Percentiles rank a stretch among this genome's conserved stretches.
These are phyloP conservation scores for Montipora foliosa DNA, from an alignment of 64 coral and sea anemone genomes.

Conservation along the genomic window DNA sequence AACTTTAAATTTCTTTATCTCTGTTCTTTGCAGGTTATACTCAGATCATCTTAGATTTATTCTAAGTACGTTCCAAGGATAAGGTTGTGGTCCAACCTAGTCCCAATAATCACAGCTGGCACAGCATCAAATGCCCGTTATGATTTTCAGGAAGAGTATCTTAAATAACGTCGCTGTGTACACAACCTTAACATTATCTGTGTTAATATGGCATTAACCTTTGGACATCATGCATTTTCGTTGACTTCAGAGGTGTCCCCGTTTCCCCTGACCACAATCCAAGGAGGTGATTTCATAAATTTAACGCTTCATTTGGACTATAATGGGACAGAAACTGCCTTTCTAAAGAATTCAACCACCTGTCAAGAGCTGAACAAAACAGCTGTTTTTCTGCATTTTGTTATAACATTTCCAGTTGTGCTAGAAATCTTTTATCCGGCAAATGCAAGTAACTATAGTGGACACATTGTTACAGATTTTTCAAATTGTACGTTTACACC, in stretches of 20 bases:
- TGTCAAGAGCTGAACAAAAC: slow-evolving; percentile 41
- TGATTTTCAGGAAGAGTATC: neutral
- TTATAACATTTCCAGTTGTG: slow-evolving; percentile 62
- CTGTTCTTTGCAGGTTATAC: neutral
- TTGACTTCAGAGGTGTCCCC: slow-evolving; percentile 14
- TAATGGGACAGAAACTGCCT: slow-evolving; percentile 37
- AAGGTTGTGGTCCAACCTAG: no score
- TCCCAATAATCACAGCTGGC: no score
- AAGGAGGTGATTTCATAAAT: slow-evolving; percentile 73
- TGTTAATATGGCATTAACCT: slow-evolving; percentile 14
- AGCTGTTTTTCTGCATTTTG: slow-evolving; percentile 18
- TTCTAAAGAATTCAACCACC: slow-evolving; percentile 51
- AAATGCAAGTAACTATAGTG: slow-evolving; percentile 8
- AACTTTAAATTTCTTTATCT: neutral
- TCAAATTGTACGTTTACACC: slow-evolving; percentile 69
- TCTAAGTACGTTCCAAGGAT: neutral
- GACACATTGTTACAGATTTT: slow-evolving; percentile 54
- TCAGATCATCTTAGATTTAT: neutral
- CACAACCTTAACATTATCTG: neutral
- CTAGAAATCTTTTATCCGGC: slow-evolving; percentile 36
- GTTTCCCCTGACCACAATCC: slow-evolving; percentile 14
- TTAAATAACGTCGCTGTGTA: neutral
- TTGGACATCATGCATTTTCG: slow-evolving; percentile 26
- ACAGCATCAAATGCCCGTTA: neutral
- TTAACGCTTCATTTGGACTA: slow-evolving; percentile 69